Evolutionary conservation across 2,113 vertebrate genomes (phyloP).

Genomic region (Mesoclemmys tuberculata): DNA sequence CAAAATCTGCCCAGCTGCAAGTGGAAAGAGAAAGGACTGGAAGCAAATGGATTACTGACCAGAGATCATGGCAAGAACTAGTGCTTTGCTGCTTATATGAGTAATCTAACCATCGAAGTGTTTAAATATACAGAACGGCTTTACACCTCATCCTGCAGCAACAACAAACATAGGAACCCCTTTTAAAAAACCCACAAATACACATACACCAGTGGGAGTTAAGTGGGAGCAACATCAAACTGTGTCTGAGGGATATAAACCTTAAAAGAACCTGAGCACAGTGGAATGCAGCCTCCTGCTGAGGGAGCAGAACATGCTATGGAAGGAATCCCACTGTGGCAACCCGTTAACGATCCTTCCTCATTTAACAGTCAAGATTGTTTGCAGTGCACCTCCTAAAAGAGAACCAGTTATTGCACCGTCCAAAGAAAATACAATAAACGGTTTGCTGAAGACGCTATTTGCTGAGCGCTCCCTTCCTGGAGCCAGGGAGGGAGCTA

Average conservation of each 20-base stretch:
- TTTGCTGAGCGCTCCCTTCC: slow-evolving; percentile 1
- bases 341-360: neutral
- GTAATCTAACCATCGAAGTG: neutral
- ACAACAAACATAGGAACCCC: neutral
- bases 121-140: neutral
- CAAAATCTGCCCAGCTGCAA: slow-evolving; percentile 11
- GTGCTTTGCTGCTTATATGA: neutral
- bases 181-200: neutral
- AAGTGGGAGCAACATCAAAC: neutral
- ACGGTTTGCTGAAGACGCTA: slow-evolving; percentile 1
- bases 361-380: neutral
- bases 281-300: neutral
- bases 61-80: neutral
- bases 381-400: neutral
- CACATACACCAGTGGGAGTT: neutral
- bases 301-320: neutral
- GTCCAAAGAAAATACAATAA: neutral
- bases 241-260: neutral
- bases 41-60: neutral
- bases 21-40: neutral
- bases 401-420: neutral
- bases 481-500: slow-evolving; percentile 3
- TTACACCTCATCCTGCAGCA: neutral
- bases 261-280: neutral
- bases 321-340: neutral